Evolutionary conservation across 2,888 invertebrate genomes (phyloP), one percentile per base, ranked within the genome.

Genomic region (Polylopha cassiicola): DNA sequence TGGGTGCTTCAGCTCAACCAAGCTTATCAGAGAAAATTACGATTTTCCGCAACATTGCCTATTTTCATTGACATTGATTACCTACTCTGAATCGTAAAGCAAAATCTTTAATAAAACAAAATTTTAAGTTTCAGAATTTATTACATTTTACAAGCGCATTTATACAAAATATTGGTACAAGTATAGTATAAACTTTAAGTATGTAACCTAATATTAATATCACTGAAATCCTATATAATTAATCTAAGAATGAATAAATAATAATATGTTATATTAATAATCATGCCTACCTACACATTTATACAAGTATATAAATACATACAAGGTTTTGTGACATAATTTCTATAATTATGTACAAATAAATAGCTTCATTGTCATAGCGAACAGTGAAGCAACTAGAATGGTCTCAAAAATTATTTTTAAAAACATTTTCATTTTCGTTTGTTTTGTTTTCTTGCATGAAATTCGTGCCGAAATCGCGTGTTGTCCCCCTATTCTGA

Each of bases 171-270:
- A 61, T 65, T n/a, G n/a, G n/a, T 34, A 39, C 30, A 44, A 28
- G 21, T 39, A 61, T 59, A 64, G 61, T 69, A 61, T 52, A 60
- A 56, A 56, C 61, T 65, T 18, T 41, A 46, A 33, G 44, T 48
- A 36, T 43, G 24, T 47, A 47, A 48, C 37, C 44, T 64, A 66
- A 65, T 61, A 55, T 53, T 73, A 79, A 66, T 81, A 81, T 81
- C 80, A 82, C 80, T 76, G 60, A 63, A 65, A 64, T 81, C 81
- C 80, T 77, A 80, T 80, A 80, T 75, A 78, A 50, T 50, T 55
- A 58, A 51, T 39, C 48, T 60, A 60, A 46, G 32, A 61, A 61
- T 62, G 61, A 64, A 59, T 63, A 59, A 52, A 24, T 34, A 29
- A 22, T 28, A 24, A 24, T 29, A 34, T 6, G 9, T 9, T 18